Evolutionary conservation across 2,113 vertebrate genomes (phyloP).

Genomic region (Cygnus buccinator): DNA sequence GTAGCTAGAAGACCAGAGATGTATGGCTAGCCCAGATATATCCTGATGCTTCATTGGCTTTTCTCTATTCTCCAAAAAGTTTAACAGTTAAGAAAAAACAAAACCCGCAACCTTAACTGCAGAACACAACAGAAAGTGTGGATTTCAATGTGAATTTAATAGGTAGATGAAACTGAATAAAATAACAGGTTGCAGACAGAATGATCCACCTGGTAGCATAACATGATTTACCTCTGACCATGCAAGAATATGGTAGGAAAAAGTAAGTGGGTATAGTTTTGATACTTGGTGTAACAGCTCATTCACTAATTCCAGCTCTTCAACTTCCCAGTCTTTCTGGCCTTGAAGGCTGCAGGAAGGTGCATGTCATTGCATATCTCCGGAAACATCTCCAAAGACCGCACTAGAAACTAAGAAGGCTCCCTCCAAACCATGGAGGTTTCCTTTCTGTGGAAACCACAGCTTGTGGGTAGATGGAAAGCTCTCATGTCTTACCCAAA

Average conservation of each 20-base stretch:
- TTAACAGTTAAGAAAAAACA: background rate
- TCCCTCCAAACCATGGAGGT: background rate
- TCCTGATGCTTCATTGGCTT: background rate
- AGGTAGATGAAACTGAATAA: background rate
- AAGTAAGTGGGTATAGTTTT: background rate
- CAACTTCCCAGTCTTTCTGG: background rate
- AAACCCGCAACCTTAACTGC: background rate
- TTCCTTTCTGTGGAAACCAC: background rate
- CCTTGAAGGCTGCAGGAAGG: accelerated
- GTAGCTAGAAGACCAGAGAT: background rate
- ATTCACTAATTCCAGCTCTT: background rate
- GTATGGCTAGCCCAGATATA: background rate
- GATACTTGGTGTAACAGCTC: background rate
- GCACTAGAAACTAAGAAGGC: background rate
- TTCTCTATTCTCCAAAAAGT: background rate
- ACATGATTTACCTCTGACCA: background rate
- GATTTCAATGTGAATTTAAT: background rate
- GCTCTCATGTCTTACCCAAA: background rate
- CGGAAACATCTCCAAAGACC: background rate
- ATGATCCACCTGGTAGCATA: background rate
- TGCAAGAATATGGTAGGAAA: background rate
- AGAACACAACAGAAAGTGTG: background rate
- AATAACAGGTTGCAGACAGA: background rate
- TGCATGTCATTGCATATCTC: background rate
- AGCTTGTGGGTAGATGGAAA: background rate